A percentile compares a stretch with the other conserved stretches of the same genome.
Conservation (phyloP, 2,797 vertebrate species). For the Spea hammondii region DNA sequence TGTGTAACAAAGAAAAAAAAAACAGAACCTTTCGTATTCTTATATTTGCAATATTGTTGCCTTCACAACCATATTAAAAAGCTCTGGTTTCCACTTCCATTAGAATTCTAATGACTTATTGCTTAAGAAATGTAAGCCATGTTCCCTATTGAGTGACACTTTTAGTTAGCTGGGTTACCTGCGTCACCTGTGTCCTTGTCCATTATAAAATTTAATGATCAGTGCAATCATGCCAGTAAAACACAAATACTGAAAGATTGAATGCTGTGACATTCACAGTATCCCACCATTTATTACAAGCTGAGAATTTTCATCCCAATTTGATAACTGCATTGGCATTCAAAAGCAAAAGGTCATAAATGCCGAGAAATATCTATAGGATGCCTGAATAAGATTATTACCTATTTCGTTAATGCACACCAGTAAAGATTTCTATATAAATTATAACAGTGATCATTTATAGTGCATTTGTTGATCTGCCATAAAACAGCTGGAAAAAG, state of each 20-base stretch:
- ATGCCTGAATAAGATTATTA: not conserved
- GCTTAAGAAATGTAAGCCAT: conserved; percentile 40
- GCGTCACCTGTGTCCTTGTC: conserved; percentile 12
- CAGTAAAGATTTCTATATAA: conserved; percentile 17
- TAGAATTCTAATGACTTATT: conserved; percentile 47
- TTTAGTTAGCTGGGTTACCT: conserved; percentile 41
- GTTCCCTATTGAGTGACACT: conserved; percentile 2
- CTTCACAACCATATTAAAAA: conserved; percentile 2
- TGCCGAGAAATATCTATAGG: not conserved
- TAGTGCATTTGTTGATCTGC: conserved; percentile 46
- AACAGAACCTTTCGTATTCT: too few relatives aligned
- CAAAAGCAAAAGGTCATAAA: conserved; percentile 1
- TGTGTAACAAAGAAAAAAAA: too few relatives aligned
- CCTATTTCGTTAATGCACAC: conserved; percentile 16
- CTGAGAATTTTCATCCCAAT: not conserved
- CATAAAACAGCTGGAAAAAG: conserved; percentile 52
- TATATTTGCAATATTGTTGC: conserved; percentile 7
- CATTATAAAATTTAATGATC: conserved; percentile 28
- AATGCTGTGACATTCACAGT: not conserved
- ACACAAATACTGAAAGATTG: not conserved
- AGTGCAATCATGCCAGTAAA: not conserved
- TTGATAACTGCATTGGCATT: conserved; percentile 1
- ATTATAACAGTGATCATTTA: conserved; percentile 16
- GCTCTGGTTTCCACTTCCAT: conserved; percentile 29
- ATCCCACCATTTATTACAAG: not conserved